A percentile compares a stretch with the other conserved stretches of the same genome.
Conservation (phyloP, 2,797 vertebrate genomes). For the Sebastolobus alascanus region DNA sequence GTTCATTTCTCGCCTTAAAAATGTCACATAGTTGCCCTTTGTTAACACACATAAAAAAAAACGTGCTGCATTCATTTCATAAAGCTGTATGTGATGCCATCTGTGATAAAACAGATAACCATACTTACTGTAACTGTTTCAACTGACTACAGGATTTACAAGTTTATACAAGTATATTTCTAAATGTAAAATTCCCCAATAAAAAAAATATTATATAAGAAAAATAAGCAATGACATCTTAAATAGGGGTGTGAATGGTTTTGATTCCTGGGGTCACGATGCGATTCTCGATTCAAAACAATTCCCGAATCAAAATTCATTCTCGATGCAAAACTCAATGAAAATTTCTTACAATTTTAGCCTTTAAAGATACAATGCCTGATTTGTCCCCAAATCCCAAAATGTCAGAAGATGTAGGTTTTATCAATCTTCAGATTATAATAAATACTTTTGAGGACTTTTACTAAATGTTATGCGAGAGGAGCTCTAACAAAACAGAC, state of each 20-base stretch:
- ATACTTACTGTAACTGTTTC: neutral
- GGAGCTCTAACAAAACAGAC: too few relatives aligned
- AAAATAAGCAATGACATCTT: neutral
- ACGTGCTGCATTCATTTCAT: neutral
- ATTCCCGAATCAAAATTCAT: neutral
- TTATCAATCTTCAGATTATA: too few relatives aligned
- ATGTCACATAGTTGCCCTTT: constrained; percentile 26
- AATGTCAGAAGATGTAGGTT: too few relatives aligned
- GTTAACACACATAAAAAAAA: neutral
- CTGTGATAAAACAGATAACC: neutral
- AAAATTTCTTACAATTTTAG: neutral
- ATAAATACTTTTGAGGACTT: too few relatives aligned
- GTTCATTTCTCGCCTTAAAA: constrained; percentile 6
- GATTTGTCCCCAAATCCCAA: too few relatives aligned
- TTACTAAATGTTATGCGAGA: too few relatives aligned
- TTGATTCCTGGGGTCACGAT: too few relatives aligned
- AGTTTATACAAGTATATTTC: neutral
- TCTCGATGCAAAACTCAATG: neutral
- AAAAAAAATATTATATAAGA: neutral
- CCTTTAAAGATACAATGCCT: too few relatives aligned
- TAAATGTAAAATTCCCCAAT: neutral
- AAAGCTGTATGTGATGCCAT: neutral
- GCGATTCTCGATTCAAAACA: too few relatives aligned
- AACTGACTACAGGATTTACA: neutral
- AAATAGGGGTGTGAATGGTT: too few relatives aligned